Evolutionary conservation across 2,888 invertebrate species (phyloP).

Genomic region (Epirrhoe alternata): DNA sequence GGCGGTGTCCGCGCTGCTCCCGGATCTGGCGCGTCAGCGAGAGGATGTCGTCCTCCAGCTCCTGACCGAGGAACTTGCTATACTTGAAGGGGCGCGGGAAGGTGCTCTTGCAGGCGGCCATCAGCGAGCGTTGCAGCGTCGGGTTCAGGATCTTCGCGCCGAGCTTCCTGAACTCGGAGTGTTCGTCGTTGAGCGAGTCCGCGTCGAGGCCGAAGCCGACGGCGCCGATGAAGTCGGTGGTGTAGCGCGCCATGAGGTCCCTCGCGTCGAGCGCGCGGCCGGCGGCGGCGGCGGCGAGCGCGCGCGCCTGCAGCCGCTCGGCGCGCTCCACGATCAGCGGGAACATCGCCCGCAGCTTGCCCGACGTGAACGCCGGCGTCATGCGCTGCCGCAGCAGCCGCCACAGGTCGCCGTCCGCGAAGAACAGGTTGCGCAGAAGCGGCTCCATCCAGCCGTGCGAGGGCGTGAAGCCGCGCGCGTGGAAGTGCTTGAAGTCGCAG

Average conservation of each 20-base stretch:
- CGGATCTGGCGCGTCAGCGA: conserved; percentile 27
- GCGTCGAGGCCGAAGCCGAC: conserved; percentile 69
- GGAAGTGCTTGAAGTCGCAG: conserved; percentile 63
- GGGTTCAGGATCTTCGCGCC: conserved; percentile 57
- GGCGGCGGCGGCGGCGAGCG: conserved; percentile 48
- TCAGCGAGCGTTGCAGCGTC: conserved; percentile 41
- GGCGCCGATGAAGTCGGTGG: conserved; percentile 69
- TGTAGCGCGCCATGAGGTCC: conserved; percentile 70
- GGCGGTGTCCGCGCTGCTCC: conserved; percentile 52
- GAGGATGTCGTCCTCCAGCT: conserved; percentile 55
- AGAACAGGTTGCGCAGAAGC: conserved; percentile 63
- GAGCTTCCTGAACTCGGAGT: conserved; percentile 62
- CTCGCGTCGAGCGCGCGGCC: conserved; percentile 56
- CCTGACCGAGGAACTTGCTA: conserved; percentile 48
- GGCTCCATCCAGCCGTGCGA: conserved; percentile 54
- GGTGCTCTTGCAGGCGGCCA: conserved; percentile 52
- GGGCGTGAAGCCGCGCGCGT: conserved; percentile 57
- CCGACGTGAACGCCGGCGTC: conserved; percentile 68
- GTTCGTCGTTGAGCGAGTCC: conserved; percentile 61
- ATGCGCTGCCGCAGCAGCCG: conserved; percentile 66
- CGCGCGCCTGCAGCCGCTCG: conserved; percentile 56
- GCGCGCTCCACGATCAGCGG: conserved; percentile 66
- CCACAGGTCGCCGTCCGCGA: conserved; percentile 70
- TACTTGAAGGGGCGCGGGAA: conserved; percentile 58
- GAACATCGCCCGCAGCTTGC: conserved; percentile 70